Evolutionary conservation across 2,888 invertebrate species (phyloP).

Genomic region (Slavum lentiscoides): DNA sequence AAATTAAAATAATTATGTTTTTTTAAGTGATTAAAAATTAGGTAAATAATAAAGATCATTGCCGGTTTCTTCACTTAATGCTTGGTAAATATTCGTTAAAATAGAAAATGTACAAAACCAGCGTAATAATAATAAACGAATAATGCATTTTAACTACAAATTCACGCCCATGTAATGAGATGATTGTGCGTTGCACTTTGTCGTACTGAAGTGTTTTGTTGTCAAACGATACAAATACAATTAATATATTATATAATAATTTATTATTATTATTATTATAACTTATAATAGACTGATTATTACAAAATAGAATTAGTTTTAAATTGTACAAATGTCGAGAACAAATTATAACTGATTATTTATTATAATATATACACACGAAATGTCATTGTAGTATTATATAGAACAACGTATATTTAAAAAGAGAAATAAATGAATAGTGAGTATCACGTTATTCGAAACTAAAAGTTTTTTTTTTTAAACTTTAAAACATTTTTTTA

Average conservation of each 20-base stretch:
- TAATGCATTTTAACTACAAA: too few relatives aligned
- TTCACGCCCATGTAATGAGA: neutral
- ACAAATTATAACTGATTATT: neutral
- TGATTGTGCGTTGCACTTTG: neutral
- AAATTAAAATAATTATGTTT: too few relatives aligned
- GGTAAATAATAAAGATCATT: too few relatives aligned
- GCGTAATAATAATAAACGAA: too few relatives aligned
- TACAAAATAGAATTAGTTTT: conserved; percentile 3
- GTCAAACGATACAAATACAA: neutral
- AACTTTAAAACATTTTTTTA: neutral
- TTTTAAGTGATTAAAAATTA: too few relatives aligned
- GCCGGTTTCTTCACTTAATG: too few relatives aligned
- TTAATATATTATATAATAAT: neutral
- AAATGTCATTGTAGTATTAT: neutral
- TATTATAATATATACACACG: too few relatives aligned
- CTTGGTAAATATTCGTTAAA: too few relatives aligned
- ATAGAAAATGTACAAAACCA: too few relatives aligned
- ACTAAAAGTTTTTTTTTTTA: too few relatives aligned
- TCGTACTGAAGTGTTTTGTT: neutral
- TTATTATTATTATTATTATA: neutral
- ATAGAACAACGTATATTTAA: neutral
- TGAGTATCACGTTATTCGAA: neutral
- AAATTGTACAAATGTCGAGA: neutral
- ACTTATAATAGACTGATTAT: conserved; percentile 34
- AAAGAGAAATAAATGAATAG: conserved; percentile 35